Evolutionary conservation across 2,113 vertebrate species (phyloP).

Genomic region (Cacatua alba): DNA sequence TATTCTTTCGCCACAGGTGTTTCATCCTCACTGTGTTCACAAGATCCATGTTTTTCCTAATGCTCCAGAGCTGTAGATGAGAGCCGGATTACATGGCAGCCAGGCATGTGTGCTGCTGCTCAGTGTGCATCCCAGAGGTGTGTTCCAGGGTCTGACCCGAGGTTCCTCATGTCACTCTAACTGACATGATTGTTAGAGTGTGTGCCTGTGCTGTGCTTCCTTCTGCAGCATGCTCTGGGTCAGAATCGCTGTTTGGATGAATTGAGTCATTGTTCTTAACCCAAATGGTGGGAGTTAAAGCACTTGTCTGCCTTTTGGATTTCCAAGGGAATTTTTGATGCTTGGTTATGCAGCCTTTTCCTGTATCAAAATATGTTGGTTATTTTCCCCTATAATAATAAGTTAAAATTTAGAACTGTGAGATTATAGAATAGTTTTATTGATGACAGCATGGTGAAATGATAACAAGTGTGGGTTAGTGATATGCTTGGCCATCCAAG

Average conservation of each 20-base stretch:
- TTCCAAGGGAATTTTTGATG: neutral
- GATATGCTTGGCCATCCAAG: neutral
- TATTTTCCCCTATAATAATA: neutral
- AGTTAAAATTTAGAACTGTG: neutral
- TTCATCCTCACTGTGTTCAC: neutral
- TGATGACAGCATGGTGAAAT: neutral
- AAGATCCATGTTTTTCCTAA: rapidly evolving
- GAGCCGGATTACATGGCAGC: rapidly evolving
- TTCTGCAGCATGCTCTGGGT: rapidly evolving
- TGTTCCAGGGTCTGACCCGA: neutral
- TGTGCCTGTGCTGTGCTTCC: neutral
- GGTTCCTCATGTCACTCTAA: neutral
- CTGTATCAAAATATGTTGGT: neutral
- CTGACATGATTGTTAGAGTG: neutral
- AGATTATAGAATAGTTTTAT: neutral
- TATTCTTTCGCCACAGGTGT: neutral
- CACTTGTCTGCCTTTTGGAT: neutral
- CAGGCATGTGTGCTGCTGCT: neutral
- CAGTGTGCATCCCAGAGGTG: no score
- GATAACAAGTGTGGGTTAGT: neutral
- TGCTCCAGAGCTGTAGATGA: neutral
- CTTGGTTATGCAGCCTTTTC: neutral
- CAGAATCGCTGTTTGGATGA: neutral
- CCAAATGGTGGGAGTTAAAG: neutral
- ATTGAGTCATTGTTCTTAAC: neutral